Evolutionary conservation across 2,888 invertebrate genomes (phyloP), one percentile per base, ranked within the genome.

Genomic region (Aspidapion aeneum): DNA sequence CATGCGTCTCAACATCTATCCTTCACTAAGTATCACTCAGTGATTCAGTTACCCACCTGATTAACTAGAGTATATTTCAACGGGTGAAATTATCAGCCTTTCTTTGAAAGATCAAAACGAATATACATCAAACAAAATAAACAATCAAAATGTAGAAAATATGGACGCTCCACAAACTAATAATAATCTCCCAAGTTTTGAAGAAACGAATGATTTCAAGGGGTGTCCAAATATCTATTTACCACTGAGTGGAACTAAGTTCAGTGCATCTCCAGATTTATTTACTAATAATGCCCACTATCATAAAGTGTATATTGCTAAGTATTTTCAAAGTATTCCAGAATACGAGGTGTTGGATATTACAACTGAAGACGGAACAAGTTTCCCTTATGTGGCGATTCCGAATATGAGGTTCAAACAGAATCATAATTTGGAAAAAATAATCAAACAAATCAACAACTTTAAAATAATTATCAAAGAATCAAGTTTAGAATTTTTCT

Each of bases 341-440:
- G 71, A 73, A 55, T 74, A 73, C 63, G 69, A 70, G 7, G 66
- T 74, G 3, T 68, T 73, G 58, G 72, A 73, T 63, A 67, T 75
- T 2, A 70, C 68, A 19, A 73, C 71, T 17, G 72, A 70, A 57
- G 73, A 75, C 63, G 75, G 74, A 3, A 63, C 67, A 2, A 70
- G 68, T 63, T 75, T 75, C 61, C 74, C 74, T 7, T 75, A 73
- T 58, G 75, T 73, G 16, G 72, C 72, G 12, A 70, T 71, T 35
- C 63, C 62, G 22, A 64, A 66, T 55, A 55, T 63, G 58, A n/a
- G 61, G 57, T 54, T 63, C 48, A 19, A 65, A 55, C 59, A 52
- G 19, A 19, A 19, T 52, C 52, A 7, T n/a, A n/a, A n/a, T 35
- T 35, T 35, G 35, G 35, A 35, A 35, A 35, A n/a, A n/a, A n/a